These are phyloP conservation scores for Pelagia noctiluca DNA, from an alignment of 30 jellyfish, hydroid and myxozoan species.

Conservation along the genomic window DNA sequence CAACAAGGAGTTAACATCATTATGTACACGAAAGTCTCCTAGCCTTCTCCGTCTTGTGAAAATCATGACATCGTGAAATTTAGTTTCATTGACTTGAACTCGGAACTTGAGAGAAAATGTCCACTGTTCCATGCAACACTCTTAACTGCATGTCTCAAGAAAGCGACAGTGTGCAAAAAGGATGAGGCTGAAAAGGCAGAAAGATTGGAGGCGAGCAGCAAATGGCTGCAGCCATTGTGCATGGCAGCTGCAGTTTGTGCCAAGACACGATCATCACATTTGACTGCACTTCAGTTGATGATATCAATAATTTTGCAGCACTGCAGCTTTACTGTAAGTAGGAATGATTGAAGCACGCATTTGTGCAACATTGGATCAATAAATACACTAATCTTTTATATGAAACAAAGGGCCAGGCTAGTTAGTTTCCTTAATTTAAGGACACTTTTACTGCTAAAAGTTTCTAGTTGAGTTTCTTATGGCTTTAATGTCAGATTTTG, in stretches of 20 bases:
- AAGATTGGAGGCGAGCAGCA: background rate
- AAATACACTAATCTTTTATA: too few species aligned
- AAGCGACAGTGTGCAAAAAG: background rate
- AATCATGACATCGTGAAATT: constrained; percentile 13
- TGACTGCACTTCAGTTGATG: constrained; percentile 21
- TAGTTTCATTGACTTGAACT: constrained; percentile 9
- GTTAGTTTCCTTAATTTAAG: too few species aligned
- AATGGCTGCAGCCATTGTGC: constrained; percentile 22
- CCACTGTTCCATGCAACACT: constrained; percentile 15
- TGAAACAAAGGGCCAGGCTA: too few species aligned
- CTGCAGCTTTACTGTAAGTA: constrained; percentile 31
- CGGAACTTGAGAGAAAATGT: constrained; percentile 5
- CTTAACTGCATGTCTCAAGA: constrained; percentile 23
- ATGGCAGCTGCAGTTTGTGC: constrained; percentile 23
- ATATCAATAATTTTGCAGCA: constrained; percentile 27
- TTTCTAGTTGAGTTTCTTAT: too few species aligned
- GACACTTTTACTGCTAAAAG: too few species aligned
- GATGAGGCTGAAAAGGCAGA: too few species aligned
- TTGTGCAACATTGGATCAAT: too few species aligned
- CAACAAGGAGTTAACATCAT: background rate
- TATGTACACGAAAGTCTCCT: constrained; percentile 7
- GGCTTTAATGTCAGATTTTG: too few species aligned
- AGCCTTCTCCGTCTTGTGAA: constrained; percentile 23
- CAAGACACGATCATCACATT: constrained; percentile 11
- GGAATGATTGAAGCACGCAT: too few species aligned